phyloP scores from a whole-genome alignment of 2,888 invertebrate species.

The Chorisops tibialis region DNA sequence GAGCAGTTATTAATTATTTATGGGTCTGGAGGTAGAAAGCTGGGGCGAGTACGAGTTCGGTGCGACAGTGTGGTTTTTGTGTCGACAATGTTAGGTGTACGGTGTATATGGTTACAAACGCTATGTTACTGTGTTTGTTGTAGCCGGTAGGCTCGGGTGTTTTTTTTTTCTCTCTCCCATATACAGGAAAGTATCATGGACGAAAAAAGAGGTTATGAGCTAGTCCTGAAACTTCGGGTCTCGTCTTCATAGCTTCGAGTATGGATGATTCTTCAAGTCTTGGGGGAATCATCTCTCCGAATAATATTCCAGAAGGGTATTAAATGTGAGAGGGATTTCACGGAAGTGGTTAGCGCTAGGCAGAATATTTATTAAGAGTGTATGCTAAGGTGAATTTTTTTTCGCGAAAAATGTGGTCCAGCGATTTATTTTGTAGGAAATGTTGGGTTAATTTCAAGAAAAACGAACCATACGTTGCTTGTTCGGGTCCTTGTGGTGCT shows the following conservation, averaged over 20 bases:
- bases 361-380: not conserved
- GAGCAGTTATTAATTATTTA: not conserved
- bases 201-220: too few relatives aligned
- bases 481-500: constrained; percentile 46
- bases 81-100: not conserved
- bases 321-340: not conserved
- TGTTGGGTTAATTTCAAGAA: constrained; percentile 49
- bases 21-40: not conserved
- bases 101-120: not conserved
- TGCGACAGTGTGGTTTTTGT: not conserved
- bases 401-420: not conserved
- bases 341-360: not conserved
- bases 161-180: too few relatives aligned
- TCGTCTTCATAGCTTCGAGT: too few relatives aligned
- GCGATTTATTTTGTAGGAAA: constrained; percentile 41
- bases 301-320: too few relatives aligned
- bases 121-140: too few relatives aligned
- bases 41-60: not conserved
- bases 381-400: too few relatives aligned
- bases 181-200: too few relatives aligned
- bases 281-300: too few relatives aligned
- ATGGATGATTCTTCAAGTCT: too few relatives aligned
- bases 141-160: too few relatives aligned
- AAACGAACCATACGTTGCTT: constrained; percentile 41
- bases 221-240: too few relatives aligned